Evolutionary conservation across 2,113 vertebrate species (phyloP).

Genomic region (Tychaedon coryphoeus): DNA sequence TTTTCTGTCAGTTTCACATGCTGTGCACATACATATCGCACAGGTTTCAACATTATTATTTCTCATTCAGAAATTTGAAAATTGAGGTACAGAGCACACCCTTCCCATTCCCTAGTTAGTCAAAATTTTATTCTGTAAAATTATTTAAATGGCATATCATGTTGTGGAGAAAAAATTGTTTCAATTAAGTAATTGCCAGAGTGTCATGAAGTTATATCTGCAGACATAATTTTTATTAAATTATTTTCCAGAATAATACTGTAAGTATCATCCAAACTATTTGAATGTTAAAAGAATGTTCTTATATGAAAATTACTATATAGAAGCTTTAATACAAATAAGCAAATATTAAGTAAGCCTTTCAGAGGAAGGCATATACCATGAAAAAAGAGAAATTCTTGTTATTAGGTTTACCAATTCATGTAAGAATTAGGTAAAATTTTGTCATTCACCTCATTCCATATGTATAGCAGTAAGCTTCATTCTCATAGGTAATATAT

Average conservation of each 20-base stretch:
- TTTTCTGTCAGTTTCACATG: neutral
- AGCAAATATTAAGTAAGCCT: neutral
- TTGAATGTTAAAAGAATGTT: neutral
- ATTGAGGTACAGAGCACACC: neutral
- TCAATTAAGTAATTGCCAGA: neutral
- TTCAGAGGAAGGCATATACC: neutral
- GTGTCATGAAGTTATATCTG: neutral
- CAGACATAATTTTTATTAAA: neutral
- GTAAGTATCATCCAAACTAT: neutral
- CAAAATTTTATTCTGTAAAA: neutral
- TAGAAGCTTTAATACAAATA: neutral
- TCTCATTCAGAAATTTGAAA: conserved; percentile 14
- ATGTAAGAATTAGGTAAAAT: neutral
- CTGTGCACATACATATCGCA: neutral
- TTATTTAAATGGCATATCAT: neutral
- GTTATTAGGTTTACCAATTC: neutral
- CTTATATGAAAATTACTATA: neutral
- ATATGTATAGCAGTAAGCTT: neutral
- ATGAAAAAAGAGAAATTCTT: neutral
- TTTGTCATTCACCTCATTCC: neutral
- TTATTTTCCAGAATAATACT: neutral
- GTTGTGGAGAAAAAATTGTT: neutral
- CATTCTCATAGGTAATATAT: neutral
- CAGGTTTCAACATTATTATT: neutral
- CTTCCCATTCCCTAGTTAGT: neutral